Base-by-base conservation (phyloP, 2,888 invertebrate genomes). In the Noctuana brunneofusca region DNA sequence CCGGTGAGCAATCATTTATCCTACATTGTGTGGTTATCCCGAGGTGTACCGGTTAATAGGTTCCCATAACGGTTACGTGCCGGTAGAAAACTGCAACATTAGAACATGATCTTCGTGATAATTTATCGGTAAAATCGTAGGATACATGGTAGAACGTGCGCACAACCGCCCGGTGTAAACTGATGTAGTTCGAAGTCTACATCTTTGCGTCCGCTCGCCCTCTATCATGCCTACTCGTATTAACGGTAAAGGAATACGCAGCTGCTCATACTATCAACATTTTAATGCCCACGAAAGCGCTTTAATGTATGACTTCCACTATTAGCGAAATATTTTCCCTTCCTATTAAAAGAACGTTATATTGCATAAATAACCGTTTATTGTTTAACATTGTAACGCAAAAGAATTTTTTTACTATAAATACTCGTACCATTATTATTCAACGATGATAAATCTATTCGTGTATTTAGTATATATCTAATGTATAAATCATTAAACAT, bases 101-200 rank as follows among this genome's bases (percentile, higher is more conserved):
- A 78, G 75, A 83, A 86, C 87, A 87, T 86, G 84, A 85, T 86
- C 81, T 83, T 85, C 83, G 86, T 87, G 84, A 87, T 87, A 87
- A 88, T 87, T 86, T 86, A 86, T 86, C 79, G 77, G 80, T 80
- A 79, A 83, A 78, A 81, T 78, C 79, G 68, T 67, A 70, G 75
- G 80, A 75, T 83, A 83, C 83, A 84, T 83, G 81, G 81, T 83
- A 84, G 81, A 63, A 75, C 79, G 70, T 69, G 75, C 74, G 50
- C 64, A 55, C 60, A 69, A 65, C 69, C 67, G 68, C 77, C 76
- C 76, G 77, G 75, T 78, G 81, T 81, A 80, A 83, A 80, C 74
- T 77, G 80, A 76, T 53, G 53, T 53, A 53, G 76, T 62, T 48
- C 38, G 20, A 62, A 63, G 30, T 55, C 41, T 50, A 63, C 56